Base-by-base conservation (phyloP, 2,113 vertebrate species). In the Seriola rivoliana region DNA sequence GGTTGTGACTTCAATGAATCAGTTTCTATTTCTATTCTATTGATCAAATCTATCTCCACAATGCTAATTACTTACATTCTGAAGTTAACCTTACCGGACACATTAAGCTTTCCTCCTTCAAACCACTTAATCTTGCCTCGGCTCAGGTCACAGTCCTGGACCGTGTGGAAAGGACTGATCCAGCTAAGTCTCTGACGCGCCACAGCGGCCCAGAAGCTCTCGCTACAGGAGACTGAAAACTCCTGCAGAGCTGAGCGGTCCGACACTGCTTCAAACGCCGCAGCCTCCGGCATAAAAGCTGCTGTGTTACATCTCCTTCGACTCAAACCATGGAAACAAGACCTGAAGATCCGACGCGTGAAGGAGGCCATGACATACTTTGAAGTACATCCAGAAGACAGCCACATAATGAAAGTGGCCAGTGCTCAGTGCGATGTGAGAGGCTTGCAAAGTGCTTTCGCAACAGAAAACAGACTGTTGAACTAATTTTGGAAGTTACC, bases 261-360 rank as follows among this genome's bases (percentile, higher is more conserved):
- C 46, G 74, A 87, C 16, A 88, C 77, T 3, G 87, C 91, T 1
- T 76, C 65, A 29, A 96, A 96, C 5, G 89, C 19, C 0, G 79
- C 1, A 0, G 94, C 94, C 90, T 97, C 96, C 1, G 95, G 95
- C 95, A 96, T 94, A 17, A 94, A 95, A 3, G 94, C 92, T 0
- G 93, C 88, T 3, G 95, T 72, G 44, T 89, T 89, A 4, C 83
- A 87, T 13, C 71, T 19, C 78, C 70, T 72, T 0, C 85, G 52
- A 19, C 59, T 76, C 68, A 12, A 32, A 8, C 77, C 78, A 34
- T 36, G 63, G n/a, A 64, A 0, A 6, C 1, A 38, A 52, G 80
- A 76, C 1, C 75, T 1, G 4, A 67, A 21, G 48, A 82, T 5
- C 13, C 75, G 84, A 11, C 73, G 62, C 1, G 57, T 34, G 3